phyloP scores from a whole-genome alignment of 2,888 invertebrate genomes.

The Drosophila kuntzei region DNA sequence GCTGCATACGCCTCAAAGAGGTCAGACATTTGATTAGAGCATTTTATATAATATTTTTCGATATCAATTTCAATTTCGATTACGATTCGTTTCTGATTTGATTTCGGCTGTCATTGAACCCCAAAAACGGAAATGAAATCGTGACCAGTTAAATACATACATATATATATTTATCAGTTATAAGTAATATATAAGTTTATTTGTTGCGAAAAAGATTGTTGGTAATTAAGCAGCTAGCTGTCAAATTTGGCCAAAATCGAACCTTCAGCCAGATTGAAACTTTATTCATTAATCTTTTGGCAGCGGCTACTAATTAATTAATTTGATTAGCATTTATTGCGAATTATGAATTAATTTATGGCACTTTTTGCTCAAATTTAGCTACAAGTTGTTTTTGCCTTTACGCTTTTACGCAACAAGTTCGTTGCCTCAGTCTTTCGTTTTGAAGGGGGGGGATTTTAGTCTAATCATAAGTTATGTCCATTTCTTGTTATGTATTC shows the following conservation, averaged over 20 bases:
- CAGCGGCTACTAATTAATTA: slow-evolving; percentile 69
- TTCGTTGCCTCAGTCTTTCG: slow-evolving; percentile 70
- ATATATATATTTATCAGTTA: background rate
- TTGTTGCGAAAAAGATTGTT: background rate
- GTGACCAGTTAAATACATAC: background rate
- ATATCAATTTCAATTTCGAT: slow-evolving; percentile 31
- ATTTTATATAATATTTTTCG: background rate
- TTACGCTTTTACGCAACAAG: slow-evolving; percentile 40
- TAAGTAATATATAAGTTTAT: background rate
- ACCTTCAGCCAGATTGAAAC: slow-evolving; percentile 4
- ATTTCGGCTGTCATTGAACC: slow-evolving; percentile 59
- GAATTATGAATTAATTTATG: slow-evolving; percentile 77
- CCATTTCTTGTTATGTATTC: slow-evolving; percentile 47
- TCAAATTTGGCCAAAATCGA: slow-evolving; percentile 9
- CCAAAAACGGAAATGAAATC: slow-evolving; percentile 46
- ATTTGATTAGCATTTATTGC: slow-evolving; percentile 75
- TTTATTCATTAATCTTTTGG: slow-evolving; percentile 62
- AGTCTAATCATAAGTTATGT: slow-evolving; percentile 38
- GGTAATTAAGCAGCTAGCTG: slow-evolving; percentile 21
- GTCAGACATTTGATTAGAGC: slow-evolving; percentile 75
- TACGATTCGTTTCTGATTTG: slow-evolving; percentile 23
- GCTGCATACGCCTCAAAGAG: slow-evolving; percentile 34
- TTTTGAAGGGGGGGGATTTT: background rate
- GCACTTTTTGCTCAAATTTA: slow-evolving; percentile 16
- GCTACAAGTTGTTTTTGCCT: slow-evolving; percentile 61